Percentiles rank a stretch among this genome's conserved stretches.
phyloP scores from a whole-genome alignment of 2,888 invertebrate genomes.

The Cheilosia urbana region DNA sequence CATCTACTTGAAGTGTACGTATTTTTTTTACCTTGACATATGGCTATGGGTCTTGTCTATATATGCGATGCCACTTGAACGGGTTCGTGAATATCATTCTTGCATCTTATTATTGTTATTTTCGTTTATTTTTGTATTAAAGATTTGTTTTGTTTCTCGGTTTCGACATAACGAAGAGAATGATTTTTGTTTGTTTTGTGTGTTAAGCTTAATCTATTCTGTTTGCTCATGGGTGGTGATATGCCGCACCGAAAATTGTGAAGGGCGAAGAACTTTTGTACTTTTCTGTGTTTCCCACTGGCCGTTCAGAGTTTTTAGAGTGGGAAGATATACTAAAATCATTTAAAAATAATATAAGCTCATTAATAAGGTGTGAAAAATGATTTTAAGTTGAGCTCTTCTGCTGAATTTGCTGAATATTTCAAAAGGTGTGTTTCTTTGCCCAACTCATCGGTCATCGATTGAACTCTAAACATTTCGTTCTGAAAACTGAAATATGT shows the following conservation, averaged over 20 bases:
- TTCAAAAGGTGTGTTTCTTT: too few relatives aligned
- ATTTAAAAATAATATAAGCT: too few relatives aligned
- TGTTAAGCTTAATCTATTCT: not conserved
- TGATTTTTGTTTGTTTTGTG: not conserved
- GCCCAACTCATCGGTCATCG: too few relatives aligned
- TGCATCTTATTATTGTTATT: slow-evolving; percentile 32
- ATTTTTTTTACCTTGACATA: not conserved
- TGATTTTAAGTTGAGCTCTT: too few relatives aligned
- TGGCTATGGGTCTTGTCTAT: not conserved
- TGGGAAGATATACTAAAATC: too few relatives aligned
- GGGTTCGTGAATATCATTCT: slow-evolving; percentile 32
- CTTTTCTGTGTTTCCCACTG: too few relatives aligned
- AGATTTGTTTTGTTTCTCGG: slow-evolving; percentile 18
- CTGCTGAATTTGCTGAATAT: too few relatives aligned
- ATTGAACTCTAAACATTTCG: too few relatives aligned
- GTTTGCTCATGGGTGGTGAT: not conserved
- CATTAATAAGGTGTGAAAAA: too few relatives aligned
- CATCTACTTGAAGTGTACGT: slow-evolving; percentile 3
- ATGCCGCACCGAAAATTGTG: not conserved
- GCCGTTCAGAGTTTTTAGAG: too few relatives aligned
- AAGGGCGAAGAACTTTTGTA: too few relatives aligned
- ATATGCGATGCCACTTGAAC: slow-evolving; percentile 24
- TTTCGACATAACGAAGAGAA: not conserved
- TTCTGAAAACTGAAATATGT: too few relatives aligned
- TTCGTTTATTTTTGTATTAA: not conserved